Evolutionary conservation across 2,113 vertebrate genomes (phyloP).

Genomic region (Gavialis gangeticus): DNA sequence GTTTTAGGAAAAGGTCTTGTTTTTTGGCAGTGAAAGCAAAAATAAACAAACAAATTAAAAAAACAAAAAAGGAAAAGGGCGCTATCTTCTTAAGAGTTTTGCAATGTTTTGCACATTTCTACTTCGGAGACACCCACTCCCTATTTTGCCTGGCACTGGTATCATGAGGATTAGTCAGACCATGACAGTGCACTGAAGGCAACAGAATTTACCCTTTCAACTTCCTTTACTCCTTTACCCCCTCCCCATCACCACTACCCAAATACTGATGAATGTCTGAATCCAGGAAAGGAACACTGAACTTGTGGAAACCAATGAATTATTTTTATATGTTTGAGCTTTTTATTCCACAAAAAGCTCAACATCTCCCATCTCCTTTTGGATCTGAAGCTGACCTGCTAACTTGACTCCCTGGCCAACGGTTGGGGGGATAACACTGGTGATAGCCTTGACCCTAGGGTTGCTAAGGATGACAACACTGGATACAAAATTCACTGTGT

Average conservation of each 20-base stretch:
- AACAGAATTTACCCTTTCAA: neutral
- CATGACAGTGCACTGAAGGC: neutral
- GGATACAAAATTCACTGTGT: conserved; percentile 11
- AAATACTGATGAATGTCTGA: neutral
- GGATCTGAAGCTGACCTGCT: neutral
- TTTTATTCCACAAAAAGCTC: neutral
- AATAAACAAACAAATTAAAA: neutral
- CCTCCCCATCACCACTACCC: neutral
- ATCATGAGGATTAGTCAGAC: neutral
- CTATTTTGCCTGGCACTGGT: neutral
- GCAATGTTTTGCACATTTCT: neutral
- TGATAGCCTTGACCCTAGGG: neutral
- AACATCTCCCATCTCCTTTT: neutral
- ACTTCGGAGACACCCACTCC: neutral
- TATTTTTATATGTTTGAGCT: neutral
- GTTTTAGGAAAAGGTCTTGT: neutral
- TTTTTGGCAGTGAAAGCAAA: neutral
- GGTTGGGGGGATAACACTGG: neutral
- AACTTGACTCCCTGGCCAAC: neutral
- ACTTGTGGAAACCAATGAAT: neutral
- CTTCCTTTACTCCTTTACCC: neutral
- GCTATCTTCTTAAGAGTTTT: neutral
- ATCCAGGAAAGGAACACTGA: neutral
- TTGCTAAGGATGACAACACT: neutral
- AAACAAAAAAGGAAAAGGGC: neutral